These are phyloP conservation scores for Gymnarchus niloticus DNA, from an alignment of 2,113 vertebrate species.

Conservation along the genomic window DNA sequence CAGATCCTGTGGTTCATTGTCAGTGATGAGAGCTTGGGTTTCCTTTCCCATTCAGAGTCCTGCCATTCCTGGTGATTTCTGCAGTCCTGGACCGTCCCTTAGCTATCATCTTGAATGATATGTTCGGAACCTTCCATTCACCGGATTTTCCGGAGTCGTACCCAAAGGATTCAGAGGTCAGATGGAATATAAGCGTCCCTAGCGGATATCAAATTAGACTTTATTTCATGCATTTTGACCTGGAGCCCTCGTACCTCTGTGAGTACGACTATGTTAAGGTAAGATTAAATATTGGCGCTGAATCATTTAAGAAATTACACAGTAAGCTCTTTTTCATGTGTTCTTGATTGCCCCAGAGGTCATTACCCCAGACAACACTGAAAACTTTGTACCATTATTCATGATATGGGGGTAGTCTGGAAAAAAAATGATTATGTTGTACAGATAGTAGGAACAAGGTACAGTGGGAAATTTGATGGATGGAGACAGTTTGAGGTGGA, in stretches of 20 bases:
- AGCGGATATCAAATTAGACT: conserved; percentile 76
- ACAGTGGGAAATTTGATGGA: not conserved
- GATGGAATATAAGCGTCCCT: conserved; percentile 82
- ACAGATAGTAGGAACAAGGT: not conserved
- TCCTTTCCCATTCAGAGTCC: conserved; percentile 48
- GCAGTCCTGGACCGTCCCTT: conserved; percentile 38
- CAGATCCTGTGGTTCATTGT: not conserved
- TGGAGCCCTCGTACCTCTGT: conserved; percentile 93
- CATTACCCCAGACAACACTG: conserved; percentile 2
- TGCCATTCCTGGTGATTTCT: conserved; percentile 52
- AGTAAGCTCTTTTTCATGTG: not conserved
- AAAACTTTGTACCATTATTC: not conserved
- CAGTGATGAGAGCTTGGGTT: not conserved
- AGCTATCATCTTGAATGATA: conserved; percentile 58
- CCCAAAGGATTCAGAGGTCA: conserved; percentile 68
- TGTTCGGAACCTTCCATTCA: conserved; percentile 80
- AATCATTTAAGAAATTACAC: not conserved
- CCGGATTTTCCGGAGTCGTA: conserved; percentile 87
- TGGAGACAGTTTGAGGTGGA: not conserved
- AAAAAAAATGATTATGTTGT: not conserved
- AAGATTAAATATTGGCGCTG: conserved; percentile 38
- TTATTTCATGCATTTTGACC: conserved; percentile 92
- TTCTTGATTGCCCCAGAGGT: not conserved
- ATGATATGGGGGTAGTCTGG: not conserved
- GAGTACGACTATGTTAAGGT: conserved; percentile 96